phyloP scores from a whole-genome alignment of 2,113 vertebrate genomes.

The Calidris pygmaea region DNA sequence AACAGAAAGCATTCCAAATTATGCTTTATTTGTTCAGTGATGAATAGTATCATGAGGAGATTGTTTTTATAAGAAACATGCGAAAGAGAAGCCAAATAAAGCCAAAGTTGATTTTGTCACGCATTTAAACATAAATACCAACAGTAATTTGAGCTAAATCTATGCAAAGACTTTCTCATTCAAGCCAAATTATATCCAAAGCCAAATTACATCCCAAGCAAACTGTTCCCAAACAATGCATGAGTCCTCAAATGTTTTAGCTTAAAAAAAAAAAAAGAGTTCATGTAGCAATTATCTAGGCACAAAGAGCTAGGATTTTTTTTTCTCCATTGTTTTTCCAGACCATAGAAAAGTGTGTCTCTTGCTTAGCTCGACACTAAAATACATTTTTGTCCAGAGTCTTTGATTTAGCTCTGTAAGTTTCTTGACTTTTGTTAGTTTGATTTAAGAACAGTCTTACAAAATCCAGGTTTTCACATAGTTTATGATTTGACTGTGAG shows the following conservation, averaged over 20 bases:
- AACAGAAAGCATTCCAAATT: neutral
- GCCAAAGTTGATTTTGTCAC: neutral
- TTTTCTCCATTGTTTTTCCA: constrained; percentile 4
- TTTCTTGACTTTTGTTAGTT: constrained; percentile 3
- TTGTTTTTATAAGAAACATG: constrained; percentile 42
- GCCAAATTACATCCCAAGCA: constrained; percentile 41
- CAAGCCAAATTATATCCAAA: constrained; percentile 44
- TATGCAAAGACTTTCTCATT: neutral
- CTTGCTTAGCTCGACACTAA: constrained; percentile 9
- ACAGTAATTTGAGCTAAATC: constrained; percentile 46
- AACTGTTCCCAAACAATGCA: constrained; percentile 46
- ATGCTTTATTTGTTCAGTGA: constrained; percentile 20
- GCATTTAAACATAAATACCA: constrained; percentile 36
- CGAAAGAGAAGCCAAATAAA: constrained; percentile 22
- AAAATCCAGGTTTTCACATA: constrained; percentile 3
- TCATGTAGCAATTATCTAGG: constrained; percentile 15
- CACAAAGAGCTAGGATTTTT: neutral
- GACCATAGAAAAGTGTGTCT: neutral
- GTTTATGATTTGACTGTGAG: constrained; percentile 38
- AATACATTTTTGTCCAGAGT: neutral
- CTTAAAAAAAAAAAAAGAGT: neutral
- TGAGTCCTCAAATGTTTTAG: constrained; percentile 17
- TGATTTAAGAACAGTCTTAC: constrained; percentile 29
- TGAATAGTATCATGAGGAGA: neutral
- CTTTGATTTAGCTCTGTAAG: constrained; percentile 17